phyloP scores from a whole-genome alignment of 2,113 vertebrate genomes.

The Pteronura brasiliensis region DNA sequence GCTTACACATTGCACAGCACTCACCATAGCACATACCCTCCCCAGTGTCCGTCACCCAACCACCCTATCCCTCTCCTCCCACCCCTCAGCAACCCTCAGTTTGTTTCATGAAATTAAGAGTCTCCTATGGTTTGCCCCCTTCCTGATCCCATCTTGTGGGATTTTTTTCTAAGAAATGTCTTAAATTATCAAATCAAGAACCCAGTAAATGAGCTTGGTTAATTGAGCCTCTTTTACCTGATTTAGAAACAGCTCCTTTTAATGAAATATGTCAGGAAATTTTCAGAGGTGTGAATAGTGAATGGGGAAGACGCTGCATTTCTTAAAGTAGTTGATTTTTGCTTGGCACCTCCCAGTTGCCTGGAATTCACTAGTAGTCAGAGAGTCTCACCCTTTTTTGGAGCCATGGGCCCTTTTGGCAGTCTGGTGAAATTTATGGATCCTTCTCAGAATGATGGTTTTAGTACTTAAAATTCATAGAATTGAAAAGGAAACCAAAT shows the following conservation, averaged over 20 bases:
- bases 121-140: too few species aligned
- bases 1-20: too few species aligned
- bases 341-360: neutral
- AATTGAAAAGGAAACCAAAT: conserved; percentile 5
- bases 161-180: neutral
- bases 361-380: neutral
- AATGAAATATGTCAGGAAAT: neutral
- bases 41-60: too few species aligned
- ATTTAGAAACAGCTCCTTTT: neutral
- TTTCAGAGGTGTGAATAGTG: neutral
- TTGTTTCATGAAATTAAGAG: too few species aligned
- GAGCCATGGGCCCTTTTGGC: neutral
- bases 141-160: too few species aligned
- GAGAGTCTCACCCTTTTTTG: neutral
- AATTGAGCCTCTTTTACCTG: neutral
- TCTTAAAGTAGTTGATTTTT: conserved; percentile 30
- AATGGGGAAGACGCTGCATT: neutral
- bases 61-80: too few species aligned
- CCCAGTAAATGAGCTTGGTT: neutral
- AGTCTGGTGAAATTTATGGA: neutral
- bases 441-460: neutral
- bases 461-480: neutral
- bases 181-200: neutral
- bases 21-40: too few species aligned
- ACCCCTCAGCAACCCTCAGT: too few species aligned